Evolutionary conservation across 2,888 invertebrate species (phyloP), one percentile per base, ranked within the genome.

Genomic region (Mimumesa dahlbomi): DNA sequence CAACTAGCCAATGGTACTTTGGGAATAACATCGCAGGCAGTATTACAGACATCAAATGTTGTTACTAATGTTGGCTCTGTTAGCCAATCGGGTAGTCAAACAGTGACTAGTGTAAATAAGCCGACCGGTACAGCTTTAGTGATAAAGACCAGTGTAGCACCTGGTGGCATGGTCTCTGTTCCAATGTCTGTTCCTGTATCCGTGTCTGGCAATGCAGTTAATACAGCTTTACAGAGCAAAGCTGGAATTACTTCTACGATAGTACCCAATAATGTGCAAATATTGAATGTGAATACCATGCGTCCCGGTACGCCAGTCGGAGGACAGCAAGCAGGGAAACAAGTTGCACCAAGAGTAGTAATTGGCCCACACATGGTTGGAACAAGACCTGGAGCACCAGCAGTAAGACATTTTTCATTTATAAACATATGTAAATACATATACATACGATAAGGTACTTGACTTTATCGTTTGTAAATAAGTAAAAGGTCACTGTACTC

Each of bases 361-460:
- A 94, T 96, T 82, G 95, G 95, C 83, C 95, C 94, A 83, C 95
- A 96, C 90, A 93, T 96, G 91, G 94, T 95, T 79, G 95, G 95
- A 82, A 91, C 95, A 49, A 92, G 97, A 88, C 94, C 95, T 53
- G 94, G 95, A 81, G 93, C 94, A 89, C 95, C 96, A 81, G 94
- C 94, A 89, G 94, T 95, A 92, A 93, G 93, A 77, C 76, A 80
- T 83, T 82, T 66, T 31, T 49, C 48, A 7, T 36, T 62, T 50
- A 19, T 59, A 57, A 56, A 66, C 36, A 53, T 43, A 38, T 40
- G 14, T 45, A 22, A n/a, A 3, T n/a, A 6, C 18, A 16, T 18
- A n/a, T n/a, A n/a, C n/a, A n/a, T n/a, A n/a, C 18, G 6, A 16
- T 22, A 22, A 21, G 2, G 6, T 16, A 2, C 11, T 16, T 40